Evolutionary conservation across 2,888 invertebrate species (phyloP).

Genomic region (Oscheius sp.): DNA sequence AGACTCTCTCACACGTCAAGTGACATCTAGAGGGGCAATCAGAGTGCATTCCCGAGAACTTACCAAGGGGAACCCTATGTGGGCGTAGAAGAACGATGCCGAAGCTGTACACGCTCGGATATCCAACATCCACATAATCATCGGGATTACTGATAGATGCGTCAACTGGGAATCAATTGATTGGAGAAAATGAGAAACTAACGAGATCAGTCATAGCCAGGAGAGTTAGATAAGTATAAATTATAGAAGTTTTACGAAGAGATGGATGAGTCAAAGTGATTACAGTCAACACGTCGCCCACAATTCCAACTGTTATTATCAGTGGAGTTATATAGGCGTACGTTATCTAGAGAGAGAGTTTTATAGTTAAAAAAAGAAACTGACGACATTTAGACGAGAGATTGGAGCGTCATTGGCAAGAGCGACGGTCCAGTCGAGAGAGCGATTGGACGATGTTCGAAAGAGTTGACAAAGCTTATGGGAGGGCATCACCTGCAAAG

Average conservation of each 20-base stretch:
- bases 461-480: constrained; percentile 23
- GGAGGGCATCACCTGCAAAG: constrained; percentile 15
- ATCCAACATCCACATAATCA: constrained; percentile 70
- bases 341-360: constrained; percentile 61
- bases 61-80: constrained; percentile 73
- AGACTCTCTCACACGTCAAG: constrained; percentile 5
- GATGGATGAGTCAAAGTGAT: constrained; percentile 73
- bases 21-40: constrained; percentile 21
- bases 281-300: constrained; percentile 73
- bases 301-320: constrained; percentile 72
- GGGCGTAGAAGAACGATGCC: constrained; percentile 72
- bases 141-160: constrained; percentile 72
- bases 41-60: constrained; percentile 15
- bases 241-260: constrained; percentile 71
- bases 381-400: constrained; percentile 23
- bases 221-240: constrained; percentile 71
- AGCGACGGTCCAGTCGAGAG: constrained; percentile 26
- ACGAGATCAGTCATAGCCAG: constrained; percentile 60
- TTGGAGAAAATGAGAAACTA: no score
- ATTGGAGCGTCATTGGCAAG: constrained; percentile 21
- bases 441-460: constrained; percentile 1
- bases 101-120: constrained; percentile 62
- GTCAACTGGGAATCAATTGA: constrained; percentile 69
- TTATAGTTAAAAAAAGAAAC: background rate
- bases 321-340: constrained; percentile 72